Percentiles rank a stretch among this genome's conserved stretches.
Conservation (phyloP, 2,797 vertebrate genomes). For the Synanceia verrucosa region DNA sequence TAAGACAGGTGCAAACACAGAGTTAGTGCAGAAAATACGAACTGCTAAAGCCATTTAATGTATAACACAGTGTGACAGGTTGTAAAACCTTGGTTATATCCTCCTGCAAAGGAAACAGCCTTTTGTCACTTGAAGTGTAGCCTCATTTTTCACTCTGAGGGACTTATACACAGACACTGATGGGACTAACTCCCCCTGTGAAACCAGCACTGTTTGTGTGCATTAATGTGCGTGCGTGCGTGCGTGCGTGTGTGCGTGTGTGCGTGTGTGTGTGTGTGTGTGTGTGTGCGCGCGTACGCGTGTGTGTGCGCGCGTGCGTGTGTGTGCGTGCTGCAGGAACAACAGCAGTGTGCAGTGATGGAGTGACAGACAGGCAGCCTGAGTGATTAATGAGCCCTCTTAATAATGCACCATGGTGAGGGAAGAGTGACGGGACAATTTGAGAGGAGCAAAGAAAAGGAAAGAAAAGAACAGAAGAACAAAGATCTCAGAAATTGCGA, state of each 20-base stretch:
- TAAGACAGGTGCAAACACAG: slow-evolving; percentile 33
- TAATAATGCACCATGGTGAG: slow-evolving; percentile 53
- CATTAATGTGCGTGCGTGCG: slow-evolving; percentile 8
- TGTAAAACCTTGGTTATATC: slow-evolving; percentile 54
- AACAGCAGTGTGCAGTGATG: slow-evolving; percentile 40
- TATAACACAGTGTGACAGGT: slow-evolving; percentile 51
- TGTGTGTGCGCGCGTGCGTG: slow-evolving; percentile 17
- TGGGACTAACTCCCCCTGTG: slow-evolving; percentile 42
- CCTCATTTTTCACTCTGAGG: slow-evolving; percentile 56
- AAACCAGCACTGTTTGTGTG: slow-evolving; percentile 36
- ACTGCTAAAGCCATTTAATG: slow-evolving; percentile 55
- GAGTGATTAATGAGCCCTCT: slow-evolving; percentile 68
- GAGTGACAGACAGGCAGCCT: slow-evolving; percentile 56
- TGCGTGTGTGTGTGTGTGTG: neutral
- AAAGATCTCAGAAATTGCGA: slow-evolving; percentile 2
- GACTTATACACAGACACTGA: slow-evolving; percentile 46
- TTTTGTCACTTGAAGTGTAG: slow-evolving; percentile 54
- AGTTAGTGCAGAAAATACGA: slow-evolving; percentile 48
- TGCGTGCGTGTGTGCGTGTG: slow-evolving; percentile 4
- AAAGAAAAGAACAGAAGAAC: neutral
- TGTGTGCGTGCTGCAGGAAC: slow-evolving; percentile 23
- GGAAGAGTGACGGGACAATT: slow-evolving; percentile 42
- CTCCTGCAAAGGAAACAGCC: slow-evolving; percentile 42
- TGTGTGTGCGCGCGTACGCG: too few relatives aligned
- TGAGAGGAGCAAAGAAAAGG: slow-evolving; percentile 18